Evolutionary conservation across 2,888 invertebrate species (phyloP).

Genomic region (Nemurella pictetii): DNA sequence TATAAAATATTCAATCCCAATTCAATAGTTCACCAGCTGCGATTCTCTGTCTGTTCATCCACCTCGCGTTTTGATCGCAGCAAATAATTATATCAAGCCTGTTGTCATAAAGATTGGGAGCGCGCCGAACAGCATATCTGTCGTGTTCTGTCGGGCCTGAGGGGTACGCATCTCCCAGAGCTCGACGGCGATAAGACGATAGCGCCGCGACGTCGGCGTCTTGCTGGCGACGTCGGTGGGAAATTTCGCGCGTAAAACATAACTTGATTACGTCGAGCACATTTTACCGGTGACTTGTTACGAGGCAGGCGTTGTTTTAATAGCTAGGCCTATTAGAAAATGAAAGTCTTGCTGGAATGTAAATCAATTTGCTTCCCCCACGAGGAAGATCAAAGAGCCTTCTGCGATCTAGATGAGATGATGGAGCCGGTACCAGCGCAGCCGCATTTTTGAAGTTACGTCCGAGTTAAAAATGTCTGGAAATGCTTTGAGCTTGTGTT

Average conservation of each 20-base stretch:
- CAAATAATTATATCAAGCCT: neutral
- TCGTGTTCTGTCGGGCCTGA: neutral
- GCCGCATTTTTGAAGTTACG: neutral
- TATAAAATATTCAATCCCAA: neutral
- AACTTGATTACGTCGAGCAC: neutral
- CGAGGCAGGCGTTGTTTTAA: constrained; percentile 11
- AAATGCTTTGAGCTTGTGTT: neutral
- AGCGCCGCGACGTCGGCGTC: neutral
- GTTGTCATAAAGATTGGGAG: neutral
- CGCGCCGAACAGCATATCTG: too few species aligned
- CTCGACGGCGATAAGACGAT: neutral
- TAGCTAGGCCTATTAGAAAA: constrained; percentile 10
- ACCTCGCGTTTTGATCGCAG: neutral
- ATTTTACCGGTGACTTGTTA: neutral
- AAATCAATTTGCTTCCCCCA: constrained; percentile 11
- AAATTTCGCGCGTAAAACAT: neutral
- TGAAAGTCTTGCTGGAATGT: constrained; percentile 24
- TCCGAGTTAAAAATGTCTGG: neutral
- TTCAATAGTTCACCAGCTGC: neutral
- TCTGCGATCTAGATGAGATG: neutral
- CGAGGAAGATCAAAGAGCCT: constrained; percentile 7
- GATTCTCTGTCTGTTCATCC: neutral
- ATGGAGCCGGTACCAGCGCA: neutral
- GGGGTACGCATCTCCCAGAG: neutral
- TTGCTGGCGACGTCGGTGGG: neutral